Evolutionary conservation across 2,113 vertebrate genomes (phyloP).

Genomic region (Mastomys natalensis): DNA sequence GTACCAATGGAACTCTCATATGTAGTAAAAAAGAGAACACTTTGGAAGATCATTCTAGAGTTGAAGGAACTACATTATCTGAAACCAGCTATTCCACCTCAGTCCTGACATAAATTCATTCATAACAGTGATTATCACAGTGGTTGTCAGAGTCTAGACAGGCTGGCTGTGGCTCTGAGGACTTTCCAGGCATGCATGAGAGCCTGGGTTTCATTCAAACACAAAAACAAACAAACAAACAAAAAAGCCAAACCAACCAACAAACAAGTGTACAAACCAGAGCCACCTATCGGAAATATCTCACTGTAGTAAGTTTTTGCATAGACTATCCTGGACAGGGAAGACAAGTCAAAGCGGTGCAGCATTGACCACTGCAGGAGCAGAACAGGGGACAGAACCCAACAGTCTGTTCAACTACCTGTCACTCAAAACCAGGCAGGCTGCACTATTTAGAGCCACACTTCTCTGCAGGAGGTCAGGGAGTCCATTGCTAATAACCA

Average conservation of each 20-base stretch:
- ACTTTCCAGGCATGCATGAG: not conserved
- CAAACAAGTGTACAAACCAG: not conserved
- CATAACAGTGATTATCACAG: not conserved
- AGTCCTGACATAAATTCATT: not conserved
- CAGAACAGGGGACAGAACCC: not conserved
- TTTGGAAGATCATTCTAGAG: too few relatives aligned
- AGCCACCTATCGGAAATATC: not conserved
- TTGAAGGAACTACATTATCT: not conserved
- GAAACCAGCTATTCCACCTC: not conserved
- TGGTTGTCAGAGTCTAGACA: not conserved
- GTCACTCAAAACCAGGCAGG: not conserved
- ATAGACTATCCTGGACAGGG: not conserved
- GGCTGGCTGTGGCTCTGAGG: too few relatives aligned
- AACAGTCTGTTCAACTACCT: not conserved
- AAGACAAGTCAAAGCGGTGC: not conserved
- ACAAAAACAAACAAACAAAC: not conserved
- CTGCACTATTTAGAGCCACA: not conserved
- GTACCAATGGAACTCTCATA: not conserved
- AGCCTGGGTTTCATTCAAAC: not conserved
- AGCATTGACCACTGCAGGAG: too few relatives aligned
- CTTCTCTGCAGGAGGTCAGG: not conserved
- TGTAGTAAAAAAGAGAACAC: not conserved
- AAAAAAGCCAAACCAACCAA: too few relatives aligned
- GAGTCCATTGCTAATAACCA: not conserved
- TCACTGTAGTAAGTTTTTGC: not conserved